phyloP scores from a whole-genome alignment of 37 sponge, comb jelly and placozoan genomes.

The Oscarella lobularis region DNA sequence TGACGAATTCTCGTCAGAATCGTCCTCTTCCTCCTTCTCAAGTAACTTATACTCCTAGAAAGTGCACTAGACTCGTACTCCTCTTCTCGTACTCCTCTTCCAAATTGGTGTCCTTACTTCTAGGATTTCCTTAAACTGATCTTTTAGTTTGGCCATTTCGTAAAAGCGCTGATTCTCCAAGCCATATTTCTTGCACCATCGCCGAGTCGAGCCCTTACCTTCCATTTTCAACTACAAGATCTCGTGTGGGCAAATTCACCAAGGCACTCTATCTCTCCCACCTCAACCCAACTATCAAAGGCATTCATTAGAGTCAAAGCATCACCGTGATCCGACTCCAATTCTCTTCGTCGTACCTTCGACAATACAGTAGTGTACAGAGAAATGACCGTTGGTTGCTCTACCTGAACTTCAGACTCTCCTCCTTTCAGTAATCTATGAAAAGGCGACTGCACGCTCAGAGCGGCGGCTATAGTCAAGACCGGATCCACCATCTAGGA shows the following conservation, averaged over 20 bases:
- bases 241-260: background rate
- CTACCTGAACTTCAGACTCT: slow-evolving; percentile 2
- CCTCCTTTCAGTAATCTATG: slow-evolving; percentile 18
- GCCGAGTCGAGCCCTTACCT: slow-evolving; percentile 20
- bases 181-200: slow-evolving; percentile 70
- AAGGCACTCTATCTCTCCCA: slow-evolving; percentile 8
- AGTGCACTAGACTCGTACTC: background rate
- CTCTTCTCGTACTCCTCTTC: background rate
- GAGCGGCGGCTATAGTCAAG: slow-evolving; percentile 70
- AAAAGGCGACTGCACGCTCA: slow-evolving; percentile 88
- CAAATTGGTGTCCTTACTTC: slow-evolving; percentile 9
- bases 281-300: slow-evolving; percentile 83
- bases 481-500: slow-evolving; percentile 67
- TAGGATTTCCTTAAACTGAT: slow-evolving; percentile 79
- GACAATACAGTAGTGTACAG: background rate
- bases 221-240: slow-evolving; percentile 55
- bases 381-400: too few species aligned
- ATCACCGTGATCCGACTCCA: slow-evolving; percentile 87
- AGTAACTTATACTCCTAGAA: background rate
- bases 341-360: slow-evolving; percentile 36
- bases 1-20: background rate
- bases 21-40: background rate
- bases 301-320: slow-evolving; percentile 75
- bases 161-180: slow-evolving; percentile 85
- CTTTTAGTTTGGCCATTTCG: slow-evolving; percentile 82